Evolutionary conservation across 2,113 vertebrate species (phyloP).

Genomic region (Antechinus stuartii): DNA sequence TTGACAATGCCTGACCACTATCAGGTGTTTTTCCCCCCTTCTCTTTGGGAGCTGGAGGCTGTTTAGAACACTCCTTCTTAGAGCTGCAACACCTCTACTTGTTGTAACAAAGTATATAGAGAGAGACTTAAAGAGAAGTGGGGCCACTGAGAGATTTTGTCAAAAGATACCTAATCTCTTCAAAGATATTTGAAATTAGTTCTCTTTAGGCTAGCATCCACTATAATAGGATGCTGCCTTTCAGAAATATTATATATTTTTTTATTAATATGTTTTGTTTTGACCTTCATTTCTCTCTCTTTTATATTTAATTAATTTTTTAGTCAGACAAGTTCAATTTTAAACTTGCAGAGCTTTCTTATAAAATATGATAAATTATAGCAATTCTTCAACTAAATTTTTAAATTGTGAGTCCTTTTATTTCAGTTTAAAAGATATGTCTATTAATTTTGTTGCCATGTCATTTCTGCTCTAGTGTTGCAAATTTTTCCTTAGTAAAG

Average conservation of each 20-base stretch:
- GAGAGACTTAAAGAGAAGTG: background rate
- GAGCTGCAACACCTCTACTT: background rate
- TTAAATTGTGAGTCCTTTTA: background rate
- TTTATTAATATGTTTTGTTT: background rate
- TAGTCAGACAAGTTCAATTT: background rate
- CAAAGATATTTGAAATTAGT: background rate
- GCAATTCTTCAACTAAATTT: background rate
- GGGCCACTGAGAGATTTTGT: background rate
- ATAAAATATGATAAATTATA: background rate
- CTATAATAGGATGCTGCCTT: background rate
- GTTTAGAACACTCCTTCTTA: background rate
- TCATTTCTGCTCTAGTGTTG: slow-evolving; percentile 10
- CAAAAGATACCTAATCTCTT: background rate
- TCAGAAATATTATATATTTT: background rate
- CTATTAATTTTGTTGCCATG: background rate
- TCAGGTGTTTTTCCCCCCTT: background rate
- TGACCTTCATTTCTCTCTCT: background rate
- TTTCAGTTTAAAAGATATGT: background rate
- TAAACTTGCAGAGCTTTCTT: background rate
- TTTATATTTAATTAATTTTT: background rate
- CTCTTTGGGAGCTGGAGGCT: background rate
- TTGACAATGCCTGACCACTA: background rate
- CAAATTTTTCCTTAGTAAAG: slow-evolving; percentile 38
- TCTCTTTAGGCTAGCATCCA: background rate
- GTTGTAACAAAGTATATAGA: background rate